Evolutionary conservation across 92 coral and sea anemone species (phyloP).

Genomic region (Meandrina meandrites): DNA sequence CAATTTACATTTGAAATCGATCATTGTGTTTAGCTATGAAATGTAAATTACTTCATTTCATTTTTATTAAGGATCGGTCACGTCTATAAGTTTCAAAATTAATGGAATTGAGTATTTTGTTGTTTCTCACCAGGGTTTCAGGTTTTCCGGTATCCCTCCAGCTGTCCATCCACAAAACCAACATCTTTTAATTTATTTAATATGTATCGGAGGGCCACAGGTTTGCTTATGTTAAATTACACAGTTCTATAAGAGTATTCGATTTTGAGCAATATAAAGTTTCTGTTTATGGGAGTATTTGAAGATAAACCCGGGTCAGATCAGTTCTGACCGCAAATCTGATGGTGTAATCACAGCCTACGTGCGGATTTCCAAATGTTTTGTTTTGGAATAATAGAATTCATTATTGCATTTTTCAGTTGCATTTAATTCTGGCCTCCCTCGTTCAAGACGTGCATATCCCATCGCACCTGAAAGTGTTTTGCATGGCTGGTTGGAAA

Average conservation of each 20-base stretch:
- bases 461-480: not conserved
- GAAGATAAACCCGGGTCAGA: not conserved
- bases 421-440: too few relatives aligned
- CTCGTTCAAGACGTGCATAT: not conserved
- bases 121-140: not conserved
- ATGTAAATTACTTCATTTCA: not conserved
- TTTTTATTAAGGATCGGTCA: not conserved
- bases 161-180: not conserved
- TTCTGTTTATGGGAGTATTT: not conserved
- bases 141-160: not conserved
- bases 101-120: not conserved
- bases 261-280: not conserved
- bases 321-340: not conserved
- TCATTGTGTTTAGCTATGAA: not conserved
- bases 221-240: too few relatives aligned
- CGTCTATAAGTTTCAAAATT: not conserved
- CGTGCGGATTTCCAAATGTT: not conserved
- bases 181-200: not conserved
- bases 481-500: not conserved
- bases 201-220: not conserved
- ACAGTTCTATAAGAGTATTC: not conserved
- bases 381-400: not conserved
- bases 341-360: not conserved
- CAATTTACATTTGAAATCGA: not conserved
- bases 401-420: not conserved